Evolutionary conservation across 2,888 invertebrate species (phyloP).

Genomic region (Cheilosia impressa): DNA sequence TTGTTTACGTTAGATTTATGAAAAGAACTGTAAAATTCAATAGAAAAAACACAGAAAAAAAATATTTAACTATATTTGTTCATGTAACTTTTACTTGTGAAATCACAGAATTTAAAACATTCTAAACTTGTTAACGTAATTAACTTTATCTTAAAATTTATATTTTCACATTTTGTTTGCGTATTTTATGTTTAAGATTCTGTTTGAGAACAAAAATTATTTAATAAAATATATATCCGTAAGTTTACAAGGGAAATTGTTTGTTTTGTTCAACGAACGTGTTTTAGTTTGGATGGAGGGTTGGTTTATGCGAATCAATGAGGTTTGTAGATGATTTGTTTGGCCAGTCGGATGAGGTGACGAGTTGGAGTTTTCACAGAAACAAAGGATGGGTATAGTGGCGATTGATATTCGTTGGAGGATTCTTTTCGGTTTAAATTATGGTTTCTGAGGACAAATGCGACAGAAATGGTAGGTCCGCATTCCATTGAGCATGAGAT

Average conservation of each 20-base stretch:
- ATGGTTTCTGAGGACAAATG: too few relatives aligned
- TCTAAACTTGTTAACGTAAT: conserved; percentile 52
- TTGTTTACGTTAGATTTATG: conserved; percentile 7
- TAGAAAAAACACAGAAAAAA: conserved; percentile 23
- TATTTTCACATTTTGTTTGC: conserved; percentile 41
- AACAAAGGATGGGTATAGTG: too few relatives aligned
- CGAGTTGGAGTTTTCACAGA: too few relatives aligned
- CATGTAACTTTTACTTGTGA: conserved; percentile 39
- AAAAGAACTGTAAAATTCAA: conserved; percentile 17
- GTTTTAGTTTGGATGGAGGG: neutral
- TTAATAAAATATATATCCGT: conserved; percentile 43
- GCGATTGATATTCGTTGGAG: too few relatives aligned
- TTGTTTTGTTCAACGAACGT: conserved; percentile 17
- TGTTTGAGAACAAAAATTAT: conserved; percentile 27
- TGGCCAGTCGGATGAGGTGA: neutral
- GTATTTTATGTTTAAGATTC: conserved; percentile 19
- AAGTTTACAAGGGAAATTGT: conserved; percentile 40
- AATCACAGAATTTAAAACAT: conserved; percentile 60
- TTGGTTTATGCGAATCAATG: neutral
- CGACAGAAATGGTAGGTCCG: too few relatives aligned
- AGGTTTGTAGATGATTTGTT: neutral
- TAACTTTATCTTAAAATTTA: conserved; percentile 32
- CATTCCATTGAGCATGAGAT: too few relatives aligned
- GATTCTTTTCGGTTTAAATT: too few relatives aligned
- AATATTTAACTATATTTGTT: neutral